phyloP scores from a whole-genome alignment of 2,113 vertebrate species.

The Ivindomyrus marchei region DNA sequence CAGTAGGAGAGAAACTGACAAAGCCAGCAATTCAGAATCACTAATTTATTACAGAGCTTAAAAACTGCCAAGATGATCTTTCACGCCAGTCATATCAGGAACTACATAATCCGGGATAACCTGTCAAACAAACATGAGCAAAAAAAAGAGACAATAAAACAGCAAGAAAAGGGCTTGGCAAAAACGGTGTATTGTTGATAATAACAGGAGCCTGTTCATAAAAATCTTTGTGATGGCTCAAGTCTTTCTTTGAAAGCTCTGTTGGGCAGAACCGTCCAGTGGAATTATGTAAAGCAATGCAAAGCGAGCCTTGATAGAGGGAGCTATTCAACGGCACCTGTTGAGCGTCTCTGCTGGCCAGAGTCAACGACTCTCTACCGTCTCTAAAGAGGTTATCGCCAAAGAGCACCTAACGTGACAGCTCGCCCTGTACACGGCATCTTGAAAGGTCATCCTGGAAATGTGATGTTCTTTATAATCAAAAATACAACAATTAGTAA shows the following conservation, averaged over 20 bases:
- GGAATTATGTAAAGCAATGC: constrained; percentile 61
- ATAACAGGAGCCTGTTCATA: not conserved
- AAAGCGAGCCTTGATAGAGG: constrained; percentile 51
- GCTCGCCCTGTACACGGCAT: not conserved
- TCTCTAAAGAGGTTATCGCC: not conserved
- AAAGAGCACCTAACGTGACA: not conserved
- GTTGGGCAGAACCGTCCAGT: not conserved
- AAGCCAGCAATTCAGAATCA: not conserved
- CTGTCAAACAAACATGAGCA: not conserved
- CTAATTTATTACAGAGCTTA: not conserved
- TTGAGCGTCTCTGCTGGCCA: not conserved
- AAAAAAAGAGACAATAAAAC: not conserved
- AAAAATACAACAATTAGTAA: not conserved
- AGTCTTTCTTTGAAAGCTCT: not conserved
- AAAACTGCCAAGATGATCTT: constrained; percentile 33
- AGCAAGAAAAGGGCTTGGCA: no score
- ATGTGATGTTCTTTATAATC: not conserved
- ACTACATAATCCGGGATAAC: constrained; percentile 25
- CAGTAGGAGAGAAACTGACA: not conserved
- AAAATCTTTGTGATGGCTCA: not conserved
- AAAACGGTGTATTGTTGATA: not conserved
- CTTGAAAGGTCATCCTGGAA: not conserved
- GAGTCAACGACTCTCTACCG: not conserved
- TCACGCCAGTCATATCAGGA: constrained; percentile 58
- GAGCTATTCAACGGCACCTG: constrained; percentile 57